Base-by-base conservation (phyloP, 1,140 invertebrate genomes). In the Hylaeus volcanicus region DNA sequence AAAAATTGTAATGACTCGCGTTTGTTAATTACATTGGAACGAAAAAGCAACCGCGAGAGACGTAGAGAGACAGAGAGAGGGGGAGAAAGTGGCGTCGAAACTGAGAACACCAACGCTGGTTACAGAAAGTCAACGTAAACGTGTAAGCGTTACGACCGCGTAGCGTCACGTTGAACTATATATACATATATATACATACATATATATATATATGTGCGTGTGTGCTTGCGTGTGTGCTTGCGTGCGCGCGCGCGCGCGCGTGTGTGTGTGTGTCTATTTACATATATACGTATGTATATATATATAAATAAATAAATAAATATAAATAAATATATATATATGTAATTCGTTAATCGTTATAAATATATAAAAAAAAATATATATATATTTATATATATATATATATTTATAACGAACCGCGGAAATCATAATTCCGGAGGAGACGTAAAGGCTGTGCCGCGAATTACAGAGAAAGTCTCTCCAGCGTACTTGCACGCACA, bases 381-480 rank as follows among this genome's bases (percentile, higher is more conserved):
- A n/a, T n/a, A n/a, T n/a, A n/a, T n/a, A n/a, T n/a, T n/a, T n/a
- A n/a, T 51, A 51, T 51, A 51, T 51, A 51, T 51, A 51, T 51
- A 51, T 58, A 58, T 64, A 81, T 86, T 84, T 85, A 77, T 79
- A 79, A 80, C 83, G 70, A 75, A 85, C 80, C 83, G 74, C 83
- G 83, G 84, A 86, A 86, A 86, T 81, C 78, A 81, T 85, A 76
- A 85, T 75, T 81, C 65, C 53, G 74, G 51, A 55, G 41, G 73
- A 70, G 75, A 85, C 82, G 76, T 68, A 58, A 66, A 74, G 37
- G 37, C 56, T 60, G 12, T 45, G 66, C 77, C 70, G 83, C 65
- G 71, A 83, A 81, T 84, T 82, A 69, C 71, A 70, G 84, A 85
- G 82, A 85, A 85, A 85, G 84, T 84, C 39, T 55, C 75, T 14